phyloP scores from a whole-genome alignment of 2,113 vertebrate species.

The Lota lota region DNA sequence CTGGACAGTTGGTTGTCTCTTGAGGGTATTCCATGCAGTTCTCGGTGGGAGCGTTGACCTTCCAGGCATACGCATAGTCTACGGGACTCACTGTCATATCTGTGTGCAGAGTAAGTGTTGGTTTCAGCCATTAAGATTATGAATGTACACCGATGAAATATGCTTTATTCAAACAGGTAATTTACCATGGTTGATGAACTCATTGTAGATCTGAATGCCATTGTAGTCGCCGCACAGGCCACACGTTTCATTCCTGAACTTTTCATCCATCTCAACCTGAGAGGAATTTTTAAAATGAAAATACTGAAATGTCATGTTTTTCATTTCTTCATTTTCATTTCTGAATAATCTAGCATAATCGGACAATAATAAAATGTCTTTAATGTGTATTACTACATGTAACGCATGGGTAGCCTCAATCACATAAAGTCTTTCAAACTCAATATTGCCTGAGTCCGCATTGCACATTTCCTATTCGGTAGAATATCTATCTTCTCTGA shows the following conservation, averaged over 20 bases:
- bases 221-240: conserved; percentile 76
- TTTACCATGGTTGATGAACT: conserved; percentile 56
- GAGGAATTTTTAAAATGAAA: not conserved
- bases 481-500: not conserved
- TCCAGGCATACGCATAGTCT: conserved; percentile 74
- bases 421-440: not conserved
- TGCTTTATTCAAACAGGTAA: not conserved
- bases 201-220: conserved; percentile 44
- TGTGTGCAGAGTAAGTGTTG: conserved; percentile 12
- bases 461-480: too few species aligned
- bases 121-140: not conserved
- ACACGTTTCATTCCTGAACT: conserved; percentile 67
- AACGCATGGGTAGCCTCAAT: too few species aligned
- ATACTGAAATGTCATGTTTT: not conserved
- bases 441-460: not conserved
- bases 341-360: too few species aligned
- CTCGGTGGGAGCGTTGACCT: conserved; percentile 73
- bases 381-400: too few species aligned
- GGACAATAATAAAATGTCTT: not conserved
- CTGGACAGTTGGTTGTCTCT: conserved; percentile 8
- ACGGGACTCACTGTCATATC: conserved; percentile 38
- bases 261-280: conserved; percentile 70
- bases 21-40: conserved; percentile 67
- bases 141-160: not conserved
- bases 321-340: too few species aligned